Evolutionary conservation across 1,140 invertebrate species (phyloP).

Genomic region (Uloborus diversus): DNA sequence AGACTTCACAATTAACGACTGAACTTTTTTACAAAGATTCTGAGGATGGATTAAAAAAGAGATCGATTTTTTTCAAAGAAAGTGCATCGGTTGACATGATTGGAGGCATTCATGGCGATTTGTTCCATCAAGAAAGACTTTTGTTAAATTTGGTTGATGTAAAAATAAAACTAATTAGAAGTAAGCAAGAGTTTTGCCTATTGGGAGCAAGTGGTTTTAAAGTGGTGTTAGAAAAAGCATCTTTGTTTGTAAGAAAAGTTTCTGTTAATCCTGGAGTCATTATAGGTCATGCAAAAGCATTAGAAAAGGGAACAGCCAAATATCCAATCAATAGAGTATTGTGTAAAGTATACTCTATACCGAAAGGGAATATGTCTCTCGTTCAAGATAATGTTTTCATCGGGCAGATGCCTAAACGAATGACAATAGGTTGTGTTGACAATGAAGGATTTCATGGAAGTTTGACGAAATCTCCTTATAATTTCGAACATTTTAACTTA

Average conservation of each 20-base stretch:
- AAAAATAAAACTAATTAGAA: background rate
- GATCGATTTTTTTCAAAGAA: background rate
- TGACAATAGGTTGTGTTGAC: background rate
- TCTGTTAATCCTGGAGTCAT: background rate
- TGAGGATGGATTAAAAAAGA: background rate
- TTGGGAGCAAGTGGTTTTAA: background rate
- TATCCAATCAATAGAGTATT: background rate
- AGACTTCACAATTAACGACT: slow-evolving; percentile 1
- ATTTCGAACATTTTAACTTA: too few relatives aligned
- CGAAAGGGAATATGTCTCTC: background rate
- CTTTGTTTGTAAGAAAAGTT: slow-evolving; percentile 8
- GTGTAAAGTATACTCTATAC: background rate
- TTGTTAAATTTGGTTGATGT: background rate
- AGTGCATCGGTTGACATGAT: background rate
- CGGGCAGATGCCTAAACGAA: background rate
- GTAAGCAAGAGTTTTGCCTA: background rate
- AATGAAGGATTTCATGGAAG: background rate
- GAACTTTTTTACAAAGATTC: slow-evolving; percentile 9
- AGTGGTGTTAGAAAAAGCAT: background rate
- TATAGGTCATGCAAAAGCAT: background rate
- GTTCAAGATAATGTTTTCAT: slow-evolving; percentile 13
- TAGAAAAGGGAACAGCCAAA: background rate
- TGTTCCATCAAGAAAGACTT: background rate
- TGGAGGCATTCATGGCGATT: background rate
- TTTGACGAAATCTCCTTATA: background rate